Evolutionary conservation across 2,797 vertebrate genomes (phyloP).

Genomic region (Poeciliopsis paucimaculata): DNA sequence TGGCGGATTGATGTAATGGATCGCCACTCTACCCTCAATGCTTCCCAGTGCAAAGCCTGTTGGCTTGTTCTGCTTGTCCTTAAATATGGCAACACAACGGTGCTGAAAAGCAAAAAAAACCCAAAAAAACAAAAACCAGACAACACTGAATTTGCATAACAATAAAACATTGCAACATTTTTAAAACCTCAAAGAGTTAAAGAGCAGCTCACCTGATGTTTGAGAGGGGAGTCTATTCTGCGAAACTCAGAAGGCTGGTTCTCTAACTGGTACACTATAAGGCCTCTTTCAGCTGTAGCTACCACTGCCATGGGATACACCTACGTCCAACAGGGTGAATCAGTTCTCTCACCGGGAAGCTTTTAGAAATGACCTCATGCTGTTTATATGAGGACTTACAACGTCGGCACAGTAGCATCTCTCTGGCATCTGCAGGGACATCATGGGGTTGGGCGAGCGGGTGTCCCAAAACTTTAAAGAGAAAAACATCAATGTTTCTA

Average conservation of each 20-base stretch:
- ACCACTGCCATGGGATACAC: constrained; percentile 98
- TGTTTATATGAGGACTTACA: constrained; percentile 78
- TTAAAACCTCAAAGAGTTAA: background rate
- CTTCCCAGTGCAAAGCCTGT: constrained; percentile 98
- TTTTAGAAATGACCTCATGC: background rate
- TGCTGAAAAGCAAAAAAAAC: constrained; percentile 81
- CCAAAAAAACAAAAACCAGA: background rate
- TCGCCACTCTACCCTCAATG: constrained; percentile 97
- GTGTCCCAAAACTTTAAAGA: constrained; percentile 95
- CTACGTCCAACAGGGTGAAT: constrained; percentile 62
- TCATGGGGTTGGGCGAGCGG: constrained; percentile 95
- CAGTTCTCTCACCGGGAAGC: background rate
- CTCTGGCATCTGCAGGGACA: constrained; percentile 95
- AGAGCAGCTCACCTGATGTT: constrained; percentile 88
- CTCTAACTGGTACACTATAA: constrained; percentile 97
- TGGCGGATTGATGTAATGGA: constrained; percentile 98
- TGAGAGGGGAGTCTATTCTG: constrained; percentile 96
- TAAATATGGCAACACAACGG: constrained; percentile 98
- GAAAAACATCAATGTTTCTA: constrained; percentile 1
- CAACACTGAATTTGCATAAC: no score
- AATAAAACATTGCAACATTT: background rate
- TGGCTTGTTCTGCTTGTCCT: constrained; percentile 98
- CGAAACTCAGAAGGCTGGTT: constrained; percentile 98
- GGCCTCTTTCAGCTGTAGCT: constrained; percentile 95
- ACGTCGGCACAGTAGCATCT: constrained; percentile 97